A percentile compares a stretch with the other conserved stretches of the same genome.
phyloP scores from a whole-genome alignment of 2,888 invertebrate species.

The Temnothorax unifasciatus region DNA sequence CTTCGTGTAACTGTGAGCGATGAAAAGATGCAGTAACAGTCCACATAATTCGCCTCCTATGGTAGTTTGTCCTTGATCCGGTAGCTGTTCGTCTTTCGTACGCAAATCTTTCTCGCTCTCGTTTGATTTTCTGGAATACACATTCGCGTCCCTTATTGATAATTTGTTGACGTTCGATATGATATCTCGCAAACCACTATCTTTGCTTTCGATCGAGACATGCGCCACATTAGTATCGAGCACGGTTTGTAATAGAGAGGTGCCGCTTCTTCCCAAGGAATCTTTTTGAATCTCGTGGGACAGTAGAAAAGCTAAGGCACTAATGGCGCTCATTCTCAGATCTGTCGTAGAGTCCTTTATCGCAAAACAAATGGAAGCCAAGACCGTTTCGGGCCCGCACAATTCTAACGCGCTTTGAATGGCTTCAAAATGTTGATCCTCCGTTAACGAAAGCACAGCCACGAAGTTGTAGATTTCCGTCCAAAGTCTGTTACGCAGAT shows the following conservation, averaged over 20 bases:
- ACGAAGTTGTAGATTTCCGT: slow-evolving; percentile 87
- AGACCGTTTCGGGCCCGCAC: slow-evolving; percentile 73
- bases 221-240: slow-evolving; percentile 72
- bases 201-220: slow-evolving; percentile 59
- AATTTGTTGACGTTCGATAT: slow-evolving; percentile 76
- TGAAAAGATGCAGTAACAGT: slow-evolving; percentile 86
- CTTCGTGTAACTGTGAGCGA: slow-evolving; percentile 84
- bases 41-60: slow-evolving; percentile 86
- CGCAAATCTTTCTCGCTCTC: slow-evolving; percentile 46
- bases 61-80: slow-evolving; percentile 31
- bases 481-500: slow-evolving; percentile 87
- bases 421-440: slow-evolving; percentile 80
- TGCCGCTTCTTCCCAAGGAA: slow-evolving; percentile 62
- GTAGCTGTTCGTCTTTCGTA: slow-evolving; percentile 7
- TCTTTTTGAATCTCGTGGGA: slow-evolving; percentile 81
- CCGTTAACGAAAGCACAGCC: slow-evolving; percentile 83
- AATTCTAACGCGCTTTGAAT: slow-evolving; percentile 80
- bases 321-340: slow-evolving; percentile 81
- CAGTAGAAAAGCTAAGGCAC: slow-evolving; percentile 81
- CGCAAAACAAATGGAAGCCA: slow-evolving; percentile 77
- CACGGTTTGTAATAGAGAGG: slow-evolving; percentile 66
- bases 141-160: slow-evolving; percentile 68
- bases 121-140: slow-evolving; percentile 60
- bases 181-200: slow-evolving; percentile 68
- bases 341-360: slow-evolving; percentile 78